These are phyloP conservation scores for Oncorhynchus kisutch DNA, from an alignment of 2,113 vertebrate species.

Conservation along the genomic window DNA sequence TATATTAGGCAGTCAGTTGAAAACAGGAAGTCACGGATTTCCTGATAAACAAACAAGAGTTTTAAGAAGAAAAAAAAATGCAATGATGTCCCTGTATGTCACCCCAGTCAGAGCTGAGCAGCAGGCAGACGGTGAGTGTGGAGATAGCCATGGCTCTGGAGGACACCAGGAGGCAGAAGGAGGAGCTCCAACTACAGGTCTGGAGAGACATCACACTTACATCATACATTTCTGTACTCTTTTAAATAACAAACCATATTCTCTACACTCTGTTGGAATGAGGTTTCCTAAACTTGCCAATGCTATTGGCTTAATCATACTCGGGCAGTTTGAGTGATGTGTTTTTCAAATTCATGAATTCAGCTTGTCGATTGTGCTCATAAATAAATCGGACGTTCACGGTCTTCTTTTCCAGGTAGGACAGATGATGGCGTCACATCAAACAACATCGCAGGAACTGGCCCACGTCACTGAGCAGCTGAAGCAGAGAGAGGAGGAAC, in stretches of 20 bases:
- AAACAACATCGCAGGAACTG: conserved; percentile 73
- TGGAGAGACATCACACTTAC: background rate
- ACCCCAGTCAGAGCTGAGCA: conserved; percentile 80
- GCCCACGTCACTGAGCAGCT: conserved; percentile 63
- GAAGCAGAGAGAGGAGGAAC: conserved; percentile 75
- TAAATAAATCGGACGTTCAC: background rate
- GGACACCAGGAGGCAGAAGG: conserved; percentile 81
- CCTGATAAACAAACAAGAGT: background rate
- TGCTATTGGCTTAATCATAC: too few relatives aligned
- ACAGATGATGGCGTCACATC: conserved; percentile 62
- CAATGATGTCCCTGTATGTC: conserved; percentile 3
- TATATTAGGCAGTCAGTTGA: background rate
- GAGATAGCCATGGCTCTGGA: conserved; percentile 87
- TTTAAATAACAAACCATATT: too few relatives aligned
- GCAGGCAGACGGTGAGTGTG: conserved; percentile 79
- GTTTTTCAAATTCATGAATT: too few relatives aligned
- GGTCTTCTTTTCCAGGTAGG: conserved; percentile 70
- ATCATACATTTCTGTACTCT: too few relatives aligned
- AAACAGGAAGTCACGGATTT: background rate
- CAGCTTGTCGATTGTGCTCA: too few relatives aligned
- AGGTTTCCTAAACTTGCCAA: too few relatives aligned
- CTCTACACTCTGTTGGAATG: too few relatives aligned
- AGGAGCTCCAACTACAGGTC: conserved; percentile 87
- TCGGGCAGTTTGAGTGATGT: too few relatives aligned
- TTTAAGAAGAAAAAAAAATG: too few relatives aligned